These are phyloP conservation scores for Syrphus vitripennis DNA, from an alignment of 2,888 invertebrate species.

Conservation along the genomic window DNA sequence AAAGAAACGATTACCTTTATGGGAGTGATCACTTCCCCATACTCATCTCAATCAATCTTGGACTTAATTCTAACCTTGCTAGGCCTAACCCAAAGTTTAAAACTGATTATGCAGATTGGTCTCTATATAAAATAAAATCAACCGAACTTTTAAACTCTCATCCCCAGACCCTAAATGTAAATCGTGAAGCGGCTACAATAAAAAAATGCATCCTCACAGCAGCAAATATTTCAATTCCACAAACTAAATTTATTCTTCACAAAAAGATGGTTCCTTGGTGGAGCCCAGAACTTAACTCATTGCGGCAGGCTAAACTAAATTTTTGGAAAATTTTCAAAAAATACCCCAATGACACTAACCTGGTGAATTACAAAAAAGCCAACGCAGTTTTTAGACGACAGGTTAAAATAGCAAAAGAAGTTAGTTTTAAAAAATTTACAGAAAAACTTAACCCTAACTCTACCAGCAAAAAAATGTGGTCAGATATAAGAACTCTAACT, in stretches of 20 bases:
- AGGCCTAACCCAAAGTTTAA: not conserved
- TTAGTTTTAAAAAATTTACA: too few species aligned
- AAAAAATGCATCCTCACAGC: not conserved
- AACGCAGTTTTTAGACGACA: too few species aligned
- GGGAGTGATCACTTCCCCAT: slow-evolving; percentile 23
- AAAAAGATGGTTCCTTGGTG: slow-evolving; percentile 8
- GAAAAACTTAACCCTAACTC: too few species aligned
- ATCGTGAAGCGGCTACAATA: not conserved
- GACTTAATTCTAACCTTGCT: not conserved
- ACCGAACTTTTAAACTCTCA: not conserved
- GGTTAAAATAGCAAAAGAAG: too few species aligned
- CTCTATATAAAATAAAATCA: not conserved
- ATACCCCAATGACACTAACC: not conserved
- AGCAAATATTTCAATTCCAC: not conserved
- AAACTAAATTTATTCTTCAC: not conserved
- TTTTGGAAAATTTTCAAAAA: too few species aligned
- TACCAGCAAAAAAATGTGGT: too few species aligned
- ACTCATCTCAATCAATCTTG: not conserved
- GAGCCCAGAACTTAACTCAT: not conserved
- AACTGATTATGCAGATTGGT: not conserved
- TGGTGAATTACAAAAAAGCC: not conserved
- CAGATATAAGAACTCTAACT: too few species aligned
- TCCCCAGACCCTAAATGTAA: not conserved
- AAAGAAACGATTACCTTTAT: not conserved
- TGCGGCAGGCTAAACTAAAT: not conserved